These are phyloP conservation scores for Ibidorhyncha struthersii DNA, from an alignment of 2,113 vertebrate genomes.

Conservation along the genomic window DNA sequence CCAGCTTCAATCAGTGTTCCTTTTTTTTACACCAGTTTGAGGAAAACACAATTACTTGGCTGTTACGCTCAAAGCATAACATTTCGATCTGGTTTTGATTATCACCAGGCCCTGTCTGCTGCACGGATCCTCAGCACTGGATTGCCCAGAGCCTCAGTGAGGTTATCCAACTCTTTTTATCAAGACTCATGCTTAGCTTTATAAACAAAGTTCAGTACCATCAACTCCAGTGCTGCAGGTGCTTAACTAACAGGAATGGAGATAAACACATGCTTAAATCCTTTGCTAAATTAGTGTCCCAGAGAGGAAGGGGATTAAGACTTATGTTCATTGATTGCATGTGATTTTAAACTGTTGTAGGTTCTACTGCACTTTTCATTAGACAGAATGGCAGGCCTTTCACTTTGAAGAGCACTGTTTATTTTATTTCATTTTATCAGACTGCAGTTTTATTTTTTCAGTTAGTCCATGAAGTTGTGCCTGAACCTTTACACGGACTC, in stretches of 20 bases:
- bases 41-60: background rate
- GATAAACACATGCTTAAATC: conserved; percentile 14
- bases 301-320: conserved; percentile 7
- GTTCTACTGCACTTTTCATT: background rate
- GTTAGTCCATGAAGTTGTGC: background rate
- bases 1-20: background rate
- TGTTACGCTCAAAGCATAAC: background rate
- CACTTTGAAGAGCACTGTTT: background rate
- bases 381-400: background rate
- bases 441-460: background rate
- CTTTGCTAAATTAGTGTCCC: background rate
- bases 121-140: background rate
- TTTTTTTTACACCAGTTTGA: background rate
- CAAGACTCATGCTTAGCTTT: background rate
- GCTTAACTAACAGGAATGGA: background rate
- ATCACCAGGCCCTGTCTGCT: background rate
- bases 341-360: background rate
- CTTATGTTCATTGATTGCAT: background rate
- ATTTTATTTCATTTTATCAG: background rate
- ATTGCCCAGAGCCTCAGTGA: background rate
- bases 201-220: background rate
- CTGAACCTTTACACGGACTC: background rate
- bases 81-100: background rate
- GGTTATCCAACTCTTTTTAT: background rate
- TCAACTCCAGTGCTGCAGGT: background rate